These are phyloP conservation scores for Sapajus apella DNA, from an alignment of 2,113 vertebrate species.

Conservation along the genomic window DNA sequence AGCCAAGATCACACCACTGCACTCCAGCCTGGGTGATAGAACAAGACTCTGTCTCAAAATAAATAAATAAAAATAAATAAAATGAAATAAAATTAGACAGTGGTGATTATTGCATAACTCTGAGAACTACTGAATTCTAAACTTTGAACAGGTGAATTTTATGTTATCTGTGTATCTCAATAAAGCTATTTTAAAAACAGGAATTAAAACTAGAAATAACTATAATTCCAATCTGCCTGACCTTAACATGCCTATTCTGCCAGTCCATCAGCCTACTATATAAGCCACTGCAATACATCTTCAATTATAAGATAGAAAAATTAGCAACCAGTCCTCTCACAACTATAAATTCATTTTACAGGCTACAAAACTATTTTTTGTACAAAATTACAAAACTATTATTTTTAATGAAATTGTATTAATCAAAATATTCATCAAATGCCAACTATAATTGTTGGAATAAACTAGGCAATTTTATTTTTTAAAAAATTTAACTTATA, in stretches of 20 bases:
- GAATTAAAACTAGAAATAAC: slow-evolving; percentile 40
- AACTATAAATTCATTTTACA: neutral
- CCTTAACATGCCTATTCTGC: neutral
- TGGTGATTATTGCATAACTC: neutral
- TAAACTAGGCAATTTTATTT: slow-evolving; percentile 30
- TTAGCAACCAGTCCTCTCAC: neutral
- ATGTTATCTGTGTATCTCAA: neutral
- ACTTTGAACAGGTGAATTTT: neutral
- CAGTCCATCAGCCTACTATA: neutral
- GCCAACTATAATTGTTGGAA: neutral
- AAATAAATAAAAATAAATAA: no score
- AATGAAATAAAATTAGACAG: neutral
- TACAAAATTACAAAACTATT: neutral
- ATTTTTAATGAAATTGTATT: slow-evolving; percentile 28
- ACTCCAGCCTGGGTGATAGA: no score
- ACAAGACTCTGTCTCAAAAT: no score
- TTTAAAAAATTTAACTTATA: no score
- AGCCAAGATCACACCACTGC: no score
- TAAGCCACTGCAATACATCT: neutral
- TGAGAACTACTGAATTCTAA: neutral
- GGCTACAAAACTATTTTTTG: neutral
- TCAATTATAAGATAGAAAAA: neutral
- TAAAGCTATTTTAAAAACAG: slow-evolving; percentile 16
- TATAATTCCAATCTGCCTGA: neutral
- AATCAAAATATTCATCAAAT: slow-evolving; percentile 7